Conservation (phyloP, 2,888 invertebrate species). For the Mesorhabditis spiculigera region DNA sequence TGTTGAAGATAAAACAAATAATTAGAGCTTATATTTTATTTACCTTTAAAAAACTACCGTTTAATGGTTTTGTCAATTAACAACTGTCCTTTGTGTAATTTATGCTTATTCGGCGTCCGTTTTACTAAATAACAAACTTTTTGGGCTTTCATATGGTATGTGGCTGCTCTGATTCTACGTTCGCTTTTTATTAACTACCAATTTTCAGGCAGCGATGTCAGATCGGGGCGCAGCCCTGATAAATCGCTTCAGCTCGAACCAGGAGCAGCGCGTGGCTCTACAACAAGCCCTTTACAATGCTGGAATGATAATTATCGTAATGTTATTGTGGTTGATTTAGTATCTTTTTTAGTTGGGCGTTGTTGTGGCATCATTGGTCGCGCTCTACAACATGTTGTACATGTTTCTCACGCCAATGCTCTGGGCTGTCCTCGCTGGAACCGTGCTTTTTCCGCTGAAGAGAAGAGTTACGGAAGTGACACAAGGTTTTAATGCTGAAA, state of each 20-base stretch:
- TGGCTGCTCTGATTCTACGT: no score
- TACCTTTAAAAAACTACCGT: no score
- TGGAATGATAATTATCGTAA: conserved; percentile 46
- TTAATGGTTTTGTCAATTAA: no score
- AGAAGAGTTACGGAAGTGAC: conserved; percentile 70
- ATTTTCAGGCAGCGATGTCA: not conserved
- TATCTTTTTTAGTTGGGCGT: conserved; percentile 40
- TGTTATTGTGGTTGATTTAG: not conserved
- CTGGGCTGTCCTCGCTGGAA: conserved; percentile 95
- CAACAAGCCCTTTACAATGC: conserved; percentile 54
- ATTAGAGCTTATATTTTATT: no score
- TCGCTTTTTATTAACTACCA: no score
- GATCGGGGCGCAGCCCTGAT: not conserved
- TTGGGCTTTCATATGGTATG: no score
- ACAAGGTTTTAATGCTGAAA: conserved; percentile 20
- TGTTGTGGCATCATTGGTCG: conserved; percentile 69
- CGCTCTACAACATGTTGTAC: conserved; percentile 68
- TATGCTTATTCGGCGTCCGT: no score
- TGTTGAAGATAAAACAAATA: no score
- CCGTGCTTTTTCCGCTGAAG: conserved; percentile 91
- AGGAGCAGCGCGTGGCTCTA: conserved; percentile 47
- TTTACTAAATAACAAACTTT: no score
- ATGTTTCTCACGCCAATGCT: conserved; percentile 76
- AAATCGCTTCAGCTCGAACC: conserved; percentile 18
- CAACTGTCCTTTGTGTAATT: no score